Evolutionary conservation across 2,797 vertebrate species (phyloP).

Genomic region (Alosa sapidissima): DNA sequence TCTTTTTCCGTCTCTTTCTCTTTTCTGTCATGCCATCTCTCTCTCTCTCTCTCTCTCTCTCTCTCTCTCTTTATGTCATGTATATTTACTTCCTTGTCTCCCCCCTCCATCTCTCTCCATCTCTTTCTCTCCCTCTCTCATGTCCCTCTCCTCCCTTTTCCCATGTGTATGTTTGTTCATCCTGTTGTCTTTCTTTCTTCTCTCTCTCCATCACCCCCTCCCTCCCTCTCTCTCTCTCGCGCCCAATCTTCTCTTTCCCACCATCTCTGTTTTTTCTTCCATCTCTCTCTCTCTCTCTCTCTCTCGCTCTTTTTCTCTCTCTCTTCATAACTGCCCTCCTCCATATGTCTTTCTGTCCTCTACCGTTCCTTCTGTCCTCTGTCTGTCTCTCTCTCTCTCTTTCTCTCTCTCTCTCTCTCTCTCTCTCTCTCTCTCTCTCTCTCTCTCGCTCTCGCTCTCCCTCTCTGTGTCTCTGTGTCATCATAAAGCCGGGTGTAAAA

Average conservation of each 20-base stretch:
- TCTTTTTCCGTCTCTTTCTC: too few relatives aligned
- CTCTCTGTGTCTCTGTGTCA: neutral
- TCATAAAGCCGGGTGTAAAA: neutral
- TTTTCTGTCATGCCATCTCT: too few relatives aligned
- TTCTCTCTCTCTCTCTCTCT: neutral
- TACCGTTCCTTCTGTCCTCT: neutral
- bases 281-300: neutral
- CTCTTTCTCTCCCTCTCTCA: neutral
- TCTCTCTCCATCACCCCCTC: neutral
- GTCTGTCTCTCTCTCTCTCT: neutral
- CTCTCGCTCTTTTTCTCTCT: neutral
- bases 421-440: neutral
- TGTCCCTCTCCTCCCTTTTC: neutral
- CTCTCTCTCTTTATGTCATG: neutral
- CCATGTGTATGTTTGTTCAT: neutral
- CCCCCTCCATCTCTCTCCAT: neutral
- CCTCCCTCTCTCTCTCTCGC: too few relatives aligned
- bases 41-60: neutral
- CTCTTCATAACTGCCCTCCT: neutral
- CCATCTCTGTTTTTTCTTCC: constrained; percentile 24
- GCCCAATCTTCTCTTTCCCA: neutral
- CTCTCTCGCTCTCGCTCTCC: neutral
- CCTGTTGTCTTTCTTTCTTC: too few relatives aligned
- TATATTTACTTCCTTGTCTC: neutral
- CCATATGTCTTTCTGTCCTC: neutral